These are phyloP conservation scores for Sphaeridia pumilis DNA, from an alignment of 2,888 invertebrate genomes.

Conservation along the genomic window DNA sequence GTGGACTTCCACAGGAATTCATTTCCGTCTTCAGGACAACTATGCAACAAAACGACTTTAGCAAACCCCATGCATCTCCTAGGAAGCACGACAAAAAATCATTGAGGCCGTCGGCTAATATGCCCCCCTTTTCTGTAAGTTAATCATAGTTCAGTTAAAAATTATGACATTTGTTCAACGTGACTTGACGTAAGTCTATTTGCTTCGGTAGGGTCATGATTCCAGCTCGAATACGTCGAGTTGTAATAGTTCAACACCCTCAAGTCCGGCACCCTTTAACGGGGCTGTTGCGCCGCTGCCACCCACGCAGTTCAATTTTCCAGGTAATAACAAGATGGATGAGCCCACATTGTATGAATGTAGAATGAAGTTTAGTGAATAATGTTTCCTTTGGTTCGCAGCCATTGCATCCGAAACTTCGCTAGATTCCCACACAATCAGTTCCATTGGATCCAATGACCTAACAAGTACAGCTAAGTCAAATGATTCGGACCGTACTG, in stretches of 20 bases:
- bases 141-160: neutral
- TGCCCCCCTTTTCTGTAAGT: constrained; percentile 48
- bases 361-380: too few species aligned
- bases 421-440: constrained; percentile 4
- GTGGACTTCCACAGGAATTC: constrained; percentile 75
- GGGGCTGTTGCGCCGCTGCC: constrained; percentile 42
- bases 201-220: constrained; percentile 55
- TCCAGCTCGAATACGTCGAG: constrained; percentile 89
- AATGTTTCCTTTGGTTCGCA: neutral
- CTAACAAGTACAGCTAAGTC: constrained; percentile 37
- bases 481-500: constrained; percentile 45
- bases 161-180: too few species aligned
- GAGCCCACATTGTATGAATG: too few species aligned
- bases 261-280: constrained; percentile 66
- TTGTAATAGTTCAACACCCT: constrained; percentile 92
- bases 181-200: too few species aligned
- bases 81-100: constrained; percentile 25
- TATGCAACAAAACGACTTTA: constrained; percentile 16
- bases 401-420: neutral
- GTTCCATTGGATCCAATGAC: constrained; percentile 13
- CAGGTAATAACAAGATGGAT: constrained; percentile 48
- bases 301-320: constrained; percentile 63
- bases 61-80: neutral
- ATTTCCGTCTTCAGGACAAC: constrained; percentile 56
- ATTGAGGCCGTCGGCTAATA: constrained; percentile 37